Evolutionary conservation across 2,888 invertebrate genomes (phyloP).

Genomic region (Drosophila eohydei): DNA sequence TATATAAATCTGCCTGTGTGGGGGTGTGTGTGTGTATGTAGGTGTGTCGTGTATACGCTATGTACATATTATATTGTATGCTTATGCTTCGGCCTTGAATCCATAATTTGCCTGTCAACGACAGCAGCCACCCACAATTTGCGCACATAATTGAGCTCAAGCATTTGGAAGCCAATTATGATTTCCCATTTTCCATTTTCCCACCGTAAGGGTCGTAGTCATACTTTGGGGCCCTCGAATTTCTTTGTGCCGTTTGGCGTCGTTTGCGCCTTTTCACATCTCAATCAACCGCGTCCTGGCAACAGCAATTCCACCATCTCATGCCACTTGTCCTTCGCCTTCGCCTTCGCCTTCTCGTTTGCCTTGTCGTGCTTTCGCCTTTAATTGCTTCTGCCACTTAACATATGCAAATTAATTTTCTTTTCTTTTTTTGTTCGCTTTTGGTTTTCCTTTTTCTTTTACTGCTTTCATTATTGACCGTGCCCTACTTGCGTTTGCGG

Average conservation of each 20-base stretch:
- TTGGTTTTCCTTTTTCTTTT: conserved; percentile 7
- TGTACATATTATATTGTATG: conserved; percentile 26
- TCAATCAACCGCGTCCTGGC: conserved; percentile 66
- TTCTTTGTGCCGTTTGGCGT: conserved; percentile 22
- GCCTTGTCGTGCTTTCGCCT: conserved; percentile 28
- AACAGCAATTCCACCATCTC: not conserved
- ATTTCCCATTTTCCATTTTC: conserved; percentile 69
- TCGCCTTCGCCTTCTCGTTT: conserved; percentile 7
- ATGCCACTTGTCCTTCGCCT: not conserved
- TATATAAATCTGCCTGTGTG: not conserved
- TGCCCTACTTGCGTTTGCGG: conserved; percentile 32
- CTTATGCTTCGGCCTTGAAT: conserved; percentile 67
- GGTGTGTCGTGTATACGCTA: not conserved
- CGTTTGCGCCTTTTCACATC: conserved; percentile 55
- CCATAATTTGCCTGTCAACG: conserved; percentile 80
- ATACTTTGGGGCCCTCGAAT: conserved; percentile 1
- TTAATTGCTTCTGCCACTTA: conserved; percentile 80
- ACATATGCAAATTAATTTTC: conserved; percentile 80
- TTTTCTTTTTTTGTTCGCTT: conserved; percentile 17
- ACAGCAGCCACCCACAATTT: conserved; percentile 62
- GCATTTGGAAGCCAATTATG: conserved; percentile 81
- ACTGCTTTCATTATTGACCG: conserved; percentile 37
- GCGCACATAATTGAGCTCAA: conserved; percentile 79
- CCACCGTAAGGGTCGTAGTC: conserved; percentile 11
- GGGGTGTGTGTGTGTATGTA: not conserved